phyloP scores from a whole-genome alignment of 2,888 invertebrate species.

The Phymatocera aterrima region DNA sequence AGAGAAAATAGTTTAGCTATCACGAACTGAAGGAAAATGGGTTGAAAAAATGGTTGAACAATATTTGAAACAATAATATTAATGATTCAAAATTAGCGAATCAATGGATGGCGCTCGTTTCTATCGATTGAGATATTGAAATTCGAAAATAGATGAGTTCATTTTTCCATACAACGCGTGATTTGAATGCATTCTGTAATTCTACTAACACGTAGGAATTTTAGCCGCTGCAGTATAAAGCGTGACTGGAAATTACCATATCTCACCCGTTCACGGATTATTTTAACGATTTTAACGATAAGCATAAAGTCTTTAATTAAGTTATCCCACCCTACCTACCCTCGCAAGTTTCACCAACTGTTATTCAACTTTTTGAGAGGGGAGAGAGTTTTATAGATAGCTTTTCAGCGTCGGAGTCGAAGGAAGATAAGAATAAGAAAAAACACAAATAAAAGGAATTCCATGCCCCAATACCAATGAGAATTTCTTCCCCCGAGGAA shows the following conservation, averaged over 20 bases:
- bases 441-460: not conserved
- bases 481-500: not conserved
- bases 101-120: not conserved
- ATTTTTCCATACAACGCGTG: too few species aligned
- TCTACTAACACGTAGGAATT: too few species aligned
- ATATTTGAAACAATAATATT: too few species aligned
- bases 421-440: constrained; percentile 12
- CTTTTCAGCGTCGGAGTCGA: not conserved
- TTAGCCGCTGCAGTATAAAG: too few species aligned
- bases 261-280: not conserved
- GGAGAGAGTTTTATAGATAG: constrained; percentile 17
- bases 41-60: too few species aligned
- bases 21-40: not conserved
- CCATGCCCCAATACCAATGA: not conserved
- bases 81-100: too few species aligned
- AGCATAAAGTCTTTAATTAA: constrained; percentile 38
- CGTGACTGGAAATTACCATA: not conserved
- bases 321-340: not conserved
- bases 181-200: too few species aligned
- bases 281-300: not conserved
- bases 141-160: too few species aligned
- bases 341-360: constrained; percentile 26
- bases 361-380: constrained; percentile 24
- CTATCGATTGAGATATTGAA: not conserved
- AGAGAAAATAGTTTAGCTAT: not conserved